These are phyloP conservation scores for Punctoribates punctum DNA, from an alignment of 2,888 invertebrate species.

Conservation along the genomic window DNA sequence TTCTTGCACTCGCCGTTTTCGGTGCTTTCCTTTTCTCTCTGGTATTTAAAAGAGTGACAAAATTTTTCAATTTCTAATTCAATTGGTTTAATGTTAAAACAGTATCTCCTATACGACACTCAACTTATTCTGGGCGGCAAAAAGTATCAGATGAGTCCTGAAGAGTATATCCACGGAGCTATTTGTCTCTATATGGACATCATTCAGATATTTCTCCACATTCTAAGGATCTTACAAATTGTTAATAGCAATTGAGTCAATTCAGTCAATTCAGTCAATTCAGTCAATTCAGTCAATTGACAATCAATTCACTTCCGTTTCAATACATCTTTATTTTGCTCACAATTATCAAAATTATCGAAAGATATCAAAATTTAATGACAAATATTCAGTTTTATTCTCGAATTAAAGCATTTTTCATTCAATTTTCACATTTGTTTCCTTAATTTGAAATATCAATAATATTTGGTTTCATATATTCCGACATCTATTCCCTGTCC, in stretches of 20 bases:
- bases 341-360: no score
- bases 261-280: no score
- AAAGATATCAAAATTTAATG: no score
- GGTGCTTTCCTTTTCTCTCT: background rate
- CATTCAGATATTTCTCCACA: constrained; percentile 4
- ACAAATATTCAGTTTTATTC: no score
- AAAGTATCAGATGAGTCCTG: constrained; percentile 14
- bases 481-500: constrained; percentile 9
- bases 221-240: background rate
- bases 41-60: background rate
- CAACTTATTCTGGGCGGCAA: constrained; percentile 16
- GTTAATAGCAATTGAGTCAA: no score
- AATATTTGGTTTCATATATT: background rate
- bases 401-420: no score
- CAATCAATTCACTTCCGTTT: no score
- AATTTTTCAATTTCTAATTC: background rate
- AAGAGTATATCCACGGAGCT: background rate
- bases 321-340: no score
- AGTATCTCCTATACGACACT: constrained; percentile 22
- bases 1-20: background rate
- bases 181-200: background rate
- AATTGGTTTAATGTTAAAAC: background rate
- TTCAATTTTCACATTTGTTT: no score
- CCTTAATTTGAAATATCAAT: no score
- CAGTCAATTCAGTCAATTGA: no score